Percentiles rank a stretch among this genome's conserved stretches.
These are phyloP conservation scores for Columbina picui DNA, from an alignment of 2,113 vertebrate species.

Conservation along the genomic window DNA sequence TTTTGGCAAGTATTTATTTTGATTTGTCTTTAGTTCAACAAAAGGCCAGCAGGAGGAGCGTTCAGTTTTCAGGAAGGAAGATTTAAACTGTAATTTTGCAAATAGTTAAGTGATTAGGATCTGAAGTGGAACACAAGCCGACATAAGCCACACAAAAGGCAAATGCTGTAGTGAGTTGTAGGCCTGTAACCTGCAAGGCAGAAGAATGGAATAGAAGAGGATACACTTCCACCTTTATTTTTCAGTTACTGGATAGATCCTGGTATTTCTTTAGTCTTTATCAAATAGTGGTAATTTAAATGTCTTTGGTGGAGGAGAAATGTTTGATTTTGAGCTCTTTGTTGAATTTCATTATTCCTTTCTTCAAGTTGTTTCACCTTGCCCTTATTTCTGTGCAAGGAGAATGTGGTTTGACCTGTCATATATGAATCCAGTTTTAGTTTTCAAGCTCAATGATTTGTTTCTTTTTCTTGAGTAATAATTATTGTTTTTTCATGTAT, in stretches of 20 bases:
- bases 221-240: background rate
- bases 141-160: background rate
- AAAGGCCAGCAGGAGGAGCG: conserved; percentile 47
- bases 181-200: background rate
- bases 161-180: background rate
- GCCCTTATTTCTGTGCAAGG: background rate
- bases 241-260: background rate
- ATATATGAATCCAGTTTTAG: background rate
- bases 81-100: background rate
- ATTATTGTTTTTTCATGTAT: background rate
- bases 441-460: background rate
- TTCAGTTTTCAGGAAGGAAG: background rate
- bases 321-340: background rate
- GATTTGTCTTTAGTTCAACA: background rate
- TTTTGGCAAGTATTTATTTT: background rate
- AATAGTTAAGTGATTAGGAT: background rate
- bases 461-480: background rate
- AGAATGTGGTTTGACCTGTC: background rate
- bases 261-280: background rate
- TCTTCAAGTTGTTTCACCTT: background rate
- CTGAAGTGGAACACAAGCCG: background rate
- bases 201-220: background rate
- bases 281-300: background rate
- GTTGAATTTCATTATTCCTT: background rate
- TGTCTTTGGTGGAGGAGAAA: background rate